Conservation (phyloP, 2,888 invertebrate genomes). For the Dorcus parallelipipedus region DNA sequence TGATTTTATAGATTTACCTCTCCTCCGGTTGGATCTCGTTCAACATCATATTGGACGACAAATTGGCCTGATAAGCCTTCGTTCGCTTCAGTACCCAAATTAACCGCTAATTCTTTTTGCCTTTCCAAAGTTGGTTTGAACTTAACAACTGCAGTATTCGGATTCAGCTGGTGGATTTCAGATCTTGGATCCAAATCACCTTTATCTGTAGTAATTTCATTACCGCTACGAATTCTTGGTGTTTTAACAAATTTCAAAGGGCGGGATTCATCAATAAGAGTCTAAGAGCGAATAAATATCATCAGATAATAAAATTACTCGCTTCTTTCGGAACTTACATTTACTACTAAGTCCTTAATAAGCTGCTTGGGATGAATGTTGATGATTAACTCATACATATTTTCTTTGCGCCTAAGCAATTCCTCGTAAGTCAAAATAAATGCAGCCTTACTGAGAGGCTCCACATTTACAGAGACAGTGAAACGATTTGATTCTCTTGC, state of each 20-base stretch:
- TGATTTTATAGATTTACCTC: constrained; percentile 44
- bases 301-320: too few species aligned
- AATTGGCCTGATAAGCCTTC: constrained; percentile 62
- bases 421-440: too few species aligned
- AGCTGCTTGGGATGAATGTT: too few species aligned
- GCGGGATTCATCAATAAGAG: constrained; percentile 53
- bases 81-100: constrained; percentile 40
- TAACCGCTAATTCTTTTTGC: constrained; percentile 54
- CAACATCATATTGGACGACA: constrained; percentile 67
- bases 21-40: constrained; percentile 56
- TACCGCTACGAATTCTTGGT: constrained; percentile 62
- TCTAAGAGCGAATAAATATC: not conserved
- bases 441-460: too few species aligned
- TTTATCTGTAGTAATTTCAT: constrained; percentile 58
- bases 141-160: constrained; percentile 45
- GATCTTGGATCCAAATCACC: constrained; percentile 48
- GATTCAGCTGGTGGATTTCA: constrained; percentile 31
- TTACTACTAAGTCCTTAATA: too few species aligned
- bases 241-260: constrained; percentile 59
- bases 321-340: too few species aligned
- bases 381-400: too few species aligned
- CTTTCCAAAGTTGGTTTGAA: constrained; percentile 59
- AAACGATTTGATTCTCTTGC: too few species aligned
- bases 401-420: too few species aligned
- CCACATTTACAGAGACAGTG: too few species aligned